These are phyloP conservation scores for Pantelozetes paolii DNA, from an alignment of 2,888 invertebrate genomes.

Conservation along the genomic window DNA sequence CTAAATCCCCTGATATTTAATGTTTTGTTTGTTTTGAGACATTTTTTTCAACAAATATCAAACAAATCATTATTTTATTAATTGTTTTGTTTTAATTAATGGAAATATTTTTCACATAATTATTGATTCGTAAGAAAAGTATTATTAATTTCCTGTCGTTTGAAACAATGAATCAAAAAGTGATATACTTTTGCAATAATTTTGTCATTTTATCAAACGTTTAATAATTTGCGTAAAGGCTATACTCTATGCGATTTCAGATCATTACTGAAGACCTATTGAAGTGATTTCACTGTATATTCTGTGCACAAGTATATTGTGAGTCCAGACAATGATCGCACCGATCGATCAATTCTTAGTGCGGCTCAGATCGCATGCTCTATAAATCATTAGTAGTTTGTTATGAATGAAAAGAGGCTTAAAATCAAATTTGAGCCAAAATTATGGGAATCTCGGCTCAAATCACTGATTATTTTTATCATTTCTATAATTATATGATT, in stretches of 20 bases:
- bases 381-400: slow-evolving; percentile 22
- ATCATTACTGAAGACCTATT: background rate
- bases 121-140: no score
- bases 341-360: slow-evolving; percentile 31
- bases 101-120: background rate
- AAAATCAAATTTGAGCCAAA: slow-evolving; percentile 21
- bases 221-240: background rate
- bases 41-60: background rate
- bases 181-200: no score
- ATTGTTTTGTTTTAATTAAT: background rate
- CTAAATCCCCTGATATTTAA: no score
- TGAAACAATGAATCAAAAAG: no score
- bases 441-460: background rate
- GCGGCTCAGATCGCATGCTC: slow-evolving; percentile 26
- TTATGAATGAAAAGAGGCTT: slow-evolving; percentile 6
- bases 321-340: background rate
- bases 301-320: background rate
- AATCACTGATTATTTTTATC: background rate
- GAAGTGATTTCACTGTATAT: background rate
- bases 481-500: background rate
- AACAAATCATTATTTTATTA: background rate
- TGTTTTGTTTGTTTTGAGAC: background rate
- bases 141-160: no score
- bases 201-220: no score
- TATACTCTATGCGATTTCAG: background rate